Conservation (phyloP, 2,888 invertebrate species). For the Parnassius orleans region DNA sequence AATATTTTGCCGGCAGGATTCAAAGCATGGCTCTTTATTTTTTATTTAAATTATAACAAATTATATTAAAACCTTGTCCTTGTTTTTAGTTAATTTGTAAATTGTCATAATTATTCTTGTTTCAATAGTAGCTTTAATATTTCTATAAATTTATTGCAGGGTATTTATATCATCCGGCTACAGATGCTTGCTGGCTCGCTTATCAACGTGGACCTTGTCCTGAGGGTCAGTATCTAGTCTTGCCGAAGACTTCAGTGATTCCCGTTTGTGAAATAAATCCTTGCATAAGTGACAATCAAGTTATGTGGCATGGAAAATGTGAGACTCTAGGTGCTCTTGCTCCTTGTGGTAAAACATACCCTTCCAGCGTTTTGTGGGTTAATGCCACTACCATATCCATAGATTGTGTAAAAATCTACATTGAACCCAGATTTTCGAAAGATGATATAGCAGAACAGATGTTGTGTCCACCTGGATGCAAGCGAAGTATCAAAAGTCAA, state of each 20-base stretch:
- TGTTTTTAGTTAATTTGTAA: too few relatives aligned
- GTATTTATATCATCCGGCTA: constrained; percentile 81
- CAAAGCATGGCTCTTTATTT: too few relatives aligned
- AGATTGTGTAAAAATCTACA: constrained; percentile 72
- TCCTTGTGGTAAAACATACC: constrained; percentile 62
- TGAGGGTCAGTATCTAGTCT: constrained; percentile 74
- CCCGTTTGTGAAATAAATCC: constrained; percentile 83
- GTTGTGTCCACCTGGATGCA: constrained; percentile 57
- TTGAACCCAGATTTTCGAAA: constrained; percentile 50
- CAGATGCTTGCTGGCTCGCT: constrained; percentile 82
- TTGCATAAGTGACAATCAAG: constrained; percentile 77
- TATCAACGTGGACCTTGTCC: constrained; percentile 84
- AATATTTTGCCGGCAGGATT: too few relatives aligned
- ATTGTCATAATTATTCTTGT: too few relatives aligned
- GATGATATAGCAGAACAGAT: constrained; percentile 25
- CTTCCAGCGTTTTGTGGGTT: constrained; percentile 75
- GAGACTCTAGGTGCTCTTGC: constrained; percentile 52
- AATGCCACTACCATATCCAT: constrained; percentile 81
- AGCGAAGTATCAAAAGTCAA: constrained; percentile 50
- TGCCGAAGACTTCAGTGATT: constrained; percentile 71
- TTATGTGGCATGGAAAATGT: constrained; percentile 72
- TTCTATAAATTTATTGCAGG: constrained; percentile 54
- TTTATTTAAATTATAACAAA: too few relatives aligned
- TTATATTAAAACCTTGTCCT: too few relatives aligned
- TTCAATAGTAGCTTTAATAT: too few relatives aligned